phyloP scores from a whole-genome alignment of 1,140 invertebrate genomes.

The Achroia grisella region DNA sequence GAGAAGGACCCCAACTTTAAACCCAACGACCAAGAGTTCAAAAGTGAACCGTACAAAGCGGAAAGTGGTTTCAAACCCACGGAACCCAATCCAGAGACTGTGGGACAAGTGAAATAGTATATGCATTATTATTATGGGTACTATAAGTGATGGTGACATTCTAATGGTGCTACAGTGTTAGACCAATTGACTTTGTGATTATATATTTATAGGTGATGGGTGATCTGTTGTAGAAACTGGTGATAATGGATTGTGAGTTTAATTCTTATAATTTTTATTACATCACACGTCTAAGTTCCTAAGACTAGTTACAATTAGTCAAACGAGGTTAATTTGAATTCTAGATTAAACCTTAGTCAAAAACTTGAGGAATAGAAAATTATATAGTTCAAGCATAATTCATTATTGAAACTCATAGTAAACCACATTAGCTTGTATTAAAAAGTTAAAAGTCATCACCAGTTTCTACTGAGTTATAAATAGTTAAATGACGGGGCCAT shows the following conservation, averaged over 20 bases:
- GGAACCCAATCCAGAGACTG: slow-evolving; percentile 36
- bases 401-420: no score
- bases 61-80: slow-evolving; percentile 35
- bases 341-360: no score
- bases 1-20: slow-evolving; percentile 7
- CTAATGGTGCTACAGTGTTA: slow-evolving; percentile 11
- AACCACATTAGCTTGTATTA: no score
- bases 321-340: no score
- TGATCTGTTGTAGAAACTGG: slow-evolving; percentile 4
- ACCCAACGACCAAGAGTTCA: slow-evolving; percentile 25
- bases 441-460: no score
- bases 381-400: no score
- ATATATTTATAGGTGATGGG: slow-evolving; percentile 4
- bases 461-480: no score
- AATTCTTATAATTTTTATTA: no score
- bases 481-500: no score
- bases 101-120: slow-evolving; percentile 62
- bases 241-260: slow-evolving; percentile 3
- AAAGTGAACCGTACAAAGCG: slow-evolving; percentile 40
- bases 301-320: no score
- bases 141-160: slow-evolving; percentile 19
- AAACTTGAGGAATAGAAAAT: no score
- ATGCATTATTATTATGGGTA: slow-evolving; percentile 38
- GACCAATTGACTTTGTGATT: slow-evolving; percentile 20
- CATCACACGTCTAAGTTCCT: no score